These are phyloP conservation scores for Dromococcyx pavoninus DNA, from an alignment of 2,797 vertebrate species.

Conservation along the genomic window DNA sequence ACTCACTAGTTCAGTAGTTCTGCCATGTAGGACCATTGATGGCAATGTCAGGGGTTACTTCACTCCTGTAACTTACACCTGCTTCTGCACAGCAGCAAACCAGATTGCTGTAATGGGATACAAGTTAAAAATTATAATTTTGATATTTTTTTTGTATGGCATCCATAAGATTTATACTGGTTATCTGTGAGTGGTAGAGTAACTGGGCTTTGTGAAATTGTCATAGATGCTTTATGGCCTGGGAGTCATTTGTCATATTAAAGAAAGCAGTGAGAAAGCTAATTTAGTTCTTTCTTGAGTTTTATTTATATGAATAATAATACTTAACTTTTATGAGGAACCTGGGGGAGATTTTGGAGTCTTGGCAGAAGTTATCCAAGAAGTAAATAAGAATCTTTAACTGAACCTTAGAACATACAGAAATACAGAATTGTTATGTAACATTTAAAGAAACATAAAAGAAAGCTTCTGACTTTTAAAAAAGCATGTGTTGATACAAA, in stretches of 20 bases:
- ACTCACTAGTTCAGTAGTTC: background rate
- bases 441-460: background rate
- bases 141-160: background rate
- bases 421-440: background rate
- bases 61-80: accelerated
- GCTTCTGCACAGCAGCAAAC: background rate
- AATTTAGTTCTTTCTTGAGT: background rate
- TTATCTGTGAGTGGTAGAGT: background rate
- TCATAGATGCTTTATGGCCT: background rate
- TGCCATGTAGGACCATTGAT: background rate
- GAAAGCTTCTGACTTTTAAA: background rate
- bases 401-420: background rate
- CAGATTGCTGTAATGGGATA: background rate
- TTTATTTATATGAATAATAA: background rate
- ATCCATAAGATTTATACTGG: background rate
- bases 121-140: background rate
- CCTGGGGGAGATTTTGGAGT: background rate
- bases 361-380: background rate
- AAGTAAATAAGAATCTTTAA: background rate
- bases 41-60: background rate
- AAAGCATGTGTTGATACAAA: background rate
- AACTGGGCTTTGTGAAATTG: background rate
- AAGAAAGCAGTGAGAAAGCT: background rate
- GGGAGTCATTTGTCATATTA: background rate
- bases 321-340: background rate